Conservation (phyloP, 2,113 vertebrate genomes). For the Perca flavescens region DNA sequence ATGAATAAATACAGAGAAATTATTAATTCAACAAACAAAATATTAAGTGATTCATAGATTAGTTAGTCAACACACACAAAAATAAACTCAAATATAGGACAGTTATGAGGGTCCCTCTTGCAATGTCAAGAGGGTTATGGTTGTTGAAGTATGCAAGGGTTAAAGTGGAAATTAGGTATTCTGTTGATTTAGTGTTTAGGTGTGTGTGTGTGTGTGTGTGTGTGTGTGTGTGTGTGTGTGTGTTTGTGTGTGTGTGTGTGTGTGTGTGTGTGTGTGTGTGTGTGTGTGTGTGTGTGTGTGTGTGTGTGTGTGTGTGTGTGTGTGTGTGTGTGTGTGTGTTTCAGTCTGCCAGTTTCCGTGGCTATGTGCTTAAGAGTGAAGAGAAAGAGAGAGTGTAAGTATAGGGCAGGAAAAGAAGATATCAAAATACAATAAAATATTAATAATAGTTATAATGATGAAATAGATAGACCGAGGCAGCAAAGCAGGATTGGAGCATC, state of each 20-base stretch:
- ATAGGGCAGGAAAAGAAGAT: neutral
- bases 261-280: neutral
- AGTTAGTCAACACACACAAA: neutral
- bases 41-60: neutral
- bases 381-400: neutral
- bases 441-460: slow-evolving; percentile 19
- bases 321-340: neutral
- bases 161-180: neutral
- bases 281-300: neutral
- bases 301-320: neutral
- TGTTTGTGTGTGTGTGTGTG: neutral
- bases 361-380: neutral
- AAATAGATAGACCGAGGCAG: neutral
- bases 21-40: neutral
- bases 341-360: neutral
- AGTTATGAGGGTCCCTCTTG: neutral
- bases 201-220: neutral
- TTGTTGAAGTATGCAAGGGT: too few relatives aligned
- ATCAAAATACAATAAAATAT: slow-evolving; percentile 11
- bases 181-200: neutral
- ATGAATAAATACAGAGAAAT: neutral
- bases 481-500: neutral
- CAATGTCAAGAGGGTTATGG: neutral
- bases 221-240: neutral
- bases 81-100: neutral